phyloP scores from a whole-genome alignment of 1,140 invertebrate genomes.

The Venturia canescens region DNA sequence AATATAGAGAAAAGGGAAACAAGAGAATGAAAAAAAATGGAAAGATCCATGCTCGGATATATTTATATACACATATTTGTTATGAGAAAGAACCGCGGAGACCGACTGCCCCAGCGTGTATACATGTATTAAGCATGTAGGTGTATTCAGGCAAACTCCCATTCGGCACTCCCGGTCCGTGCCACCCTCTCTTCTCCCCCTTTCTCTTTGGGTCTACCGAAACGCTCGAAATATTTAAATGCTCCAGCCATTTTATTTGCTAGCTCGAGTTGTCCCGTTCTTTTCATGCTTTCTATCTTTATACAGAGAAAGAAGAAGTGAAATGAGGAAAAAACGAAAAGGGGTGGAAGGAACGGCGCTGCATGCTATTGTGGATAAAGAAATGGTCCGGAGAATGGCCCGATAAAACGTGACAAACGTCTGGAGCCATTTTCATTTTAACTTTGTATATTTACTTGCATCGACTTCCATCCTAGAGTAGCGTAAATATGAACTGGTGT shows the following conservation, averaged over 20 bases:
- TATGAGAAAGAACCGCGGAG: background rate
- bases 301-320: too few relatives aligned
- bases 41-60: background rate
- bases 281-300: background rate
- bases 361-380: conserved; percentile 36
- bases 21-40: background rate
- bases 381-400: conserved; percentile 30
- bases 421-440: conserved; percentile 5
- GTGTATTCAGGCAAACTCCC: background rate
- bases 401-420: conserved; percentile 46
- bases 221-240: conserved; percentile 49
- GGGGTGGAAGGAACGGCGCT: background rate
- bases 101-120: background rate
- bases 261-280: background rate
- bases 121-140: background rate
- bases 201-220: background rate
- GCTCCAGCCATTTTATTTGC: conserved; percentile 39
- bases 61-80: background rate
- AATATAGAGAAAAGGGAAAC: conserved; percentile 6
- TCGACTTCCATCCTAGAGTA: background rate
- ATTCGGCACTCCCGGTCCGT: conserved; percentile 34
- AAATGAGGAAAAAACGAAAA: too few relatives aligned
- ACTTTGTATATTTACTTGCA: background rate
- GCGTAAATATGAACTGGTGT: background rate
- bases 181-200: background rate